Evolutionary conservation across 1,140 invertebrate species (phyloP), one percentile per base, ranked within the genome.

Genomic region (Elysia chlorotica): DNA sequence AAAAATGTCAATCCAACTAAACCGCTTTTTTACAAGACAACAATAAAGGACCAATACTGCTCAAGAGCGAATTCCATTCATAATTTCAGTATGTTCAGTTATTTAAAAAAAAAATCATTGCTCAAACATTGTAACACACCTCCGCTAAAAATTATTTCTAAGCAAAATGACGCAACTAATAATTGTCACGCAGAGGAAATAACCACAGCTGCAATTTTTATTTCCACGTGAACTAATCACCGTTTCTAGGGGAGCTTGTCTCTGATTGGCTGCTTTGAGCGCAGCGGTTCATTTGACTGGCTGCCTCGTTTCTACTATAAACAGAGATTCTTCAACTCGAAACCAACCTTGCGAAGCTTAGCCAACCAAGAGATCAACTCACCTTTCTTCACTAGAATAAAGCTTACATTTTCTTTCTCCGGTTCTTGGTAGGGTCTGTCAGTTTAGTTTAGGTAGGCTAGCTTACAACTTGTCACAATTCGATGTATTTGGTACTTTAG

Each of bases 251-350:
- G 69, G 17, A 14, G 54, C 67, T 71, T 23, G 10, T 21, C 31
- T 30, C 37, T 23, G 35, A 71, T 71, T 71, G 69, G 69, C n/a
- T 41, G 59, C 14, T 71, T 71, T 71, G 69, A 71, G 69, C 57
- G 1, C 21, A 71, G 57, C 69, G 69, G 57, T 56, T 31, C 35
- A 71, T 71, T 71, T 63, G 31, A 71, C 37, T 63, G 59, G 59
- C 59, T 63, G 69, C 69, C 69, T 71, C 69, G 69, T 71, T 71
- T 63, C 59, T 25, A 63, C 17, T 37, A 41, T 63, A 38, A 63
- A 62, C 59, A 48, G 10, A 2, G 30, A 19, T 68, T 48, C 41
- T 48, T 48, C 10, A 48, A 48, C 10, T 48, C n/a, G 10, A 48
- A 10, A n/a, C 41, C 41, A 48, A 48, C 41, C 10, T 48, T 48